Base-by-base conservation (phyloP, 2,113 vertebrate genomes). In the Lasiurus cinereus region DNA sequence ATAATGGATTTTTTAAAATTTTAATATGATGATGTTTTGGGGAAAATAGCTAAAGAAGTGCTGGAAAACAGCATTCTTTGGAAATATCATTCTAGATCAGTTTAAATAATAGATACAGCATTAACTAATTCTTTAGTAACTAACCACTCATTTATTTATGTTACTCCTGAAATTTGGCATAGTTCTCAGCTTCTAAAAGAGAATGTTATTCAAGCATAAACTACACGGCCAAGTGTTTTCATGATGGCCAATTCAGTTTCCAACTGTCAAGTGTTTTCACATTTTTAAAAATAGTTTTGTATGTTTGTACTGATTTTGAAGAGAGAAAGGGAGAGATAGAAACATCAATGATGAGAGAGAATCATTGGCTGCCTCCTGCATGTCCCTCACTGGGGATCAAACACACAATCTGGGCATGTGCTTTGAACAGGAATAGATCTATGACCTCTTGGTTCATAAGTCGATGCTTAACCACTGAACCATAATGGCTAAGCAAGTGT, bases 31-130 rank as follows among this genome's bases (percentile, higher is more conserved):
- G 6, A 2, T 77, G 3, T 72, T 64, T 64, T 59, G 88, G 33
- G 54, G 31, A 66, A 90, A 90, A 74, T 2, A 54, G 9, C 74
- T 70, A 48, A 46, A 91, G 22, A 66, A 86, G 46, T 77, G 5
- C 19, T 88, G 4, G 21, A 88, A 91, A 36, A 69, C 19, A 62
- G 29, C 64, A 43, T 91, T 80, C 19, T 70, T 88, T 85, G 24
- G 43, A 8, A 91, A 33, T 31, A 76, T 87, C 29, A 80, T 96
- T 84, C 31, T 52, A 77, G 12, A 83, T 29, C 22, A 66, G 3
- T 74, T 93, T 88, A 82, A 95, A 91, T 85, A 93, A 92, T 86
- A 72, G 46, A 90, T 73, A 24, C 33, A 89, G 22, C n/a, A 89
- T 78, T 92, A 93, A 54, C 76, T 70, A 88, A 86, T n/a, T 67